Conservation (phyloP, 2,113 vertebrate species). For the Brachypteracias leptosomus region DNA sequence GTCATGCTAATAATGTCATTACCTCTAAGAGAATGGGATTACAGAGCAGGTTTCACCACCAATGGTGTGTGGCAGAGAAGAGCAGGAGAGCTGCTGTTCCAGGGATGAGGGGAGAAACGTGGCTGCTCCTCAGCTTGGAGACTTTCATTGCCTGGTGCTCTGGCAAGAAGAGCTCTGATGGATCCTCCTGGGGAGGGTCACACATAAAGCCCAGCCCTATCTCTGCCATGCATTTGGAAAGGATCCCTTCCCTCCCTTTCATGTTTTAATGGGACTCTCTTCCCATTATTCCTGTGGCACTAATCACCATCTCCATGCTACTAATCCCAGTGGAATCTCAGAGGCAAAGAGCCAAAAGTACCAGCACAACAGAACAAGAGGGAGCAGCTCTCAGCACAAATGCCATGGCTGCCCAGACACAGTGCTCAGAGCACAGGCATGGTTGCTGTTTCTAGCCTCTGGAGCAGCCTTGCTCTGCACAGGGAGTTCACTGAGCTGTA, state of each 20-base stretch:
- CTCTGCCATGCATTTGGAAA: not conserved
- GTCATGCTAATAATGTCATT: slow-evolving; percentile 26
- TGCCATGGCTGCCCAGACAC: not conserved
- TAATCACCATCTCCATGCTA: slow-evolving; percentile 15
- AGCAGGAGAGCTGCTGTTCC: not conserved
- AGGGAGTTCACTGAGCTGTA: not conserved
- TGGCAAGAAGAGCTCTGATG: not conserved
- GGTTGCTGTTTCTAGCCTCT: not conserved
- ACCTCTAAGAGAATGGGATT: slow-evolving; percentile 13
- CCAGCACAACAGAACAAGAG: not conserved
- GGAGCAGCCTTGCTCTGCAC: not conserved
- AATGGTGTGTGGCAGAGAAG: not conserved
- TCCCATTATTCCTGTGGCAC: slow-evolving; percentile 2
- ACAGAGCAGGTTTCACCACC: slow-evolving; percentile 13
- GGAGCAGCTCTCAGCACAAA: not conserved
- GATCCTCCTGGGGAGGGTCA: not conserved
- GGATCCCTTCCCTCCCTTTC: not conserved
- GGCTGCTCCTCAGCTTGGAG: not conserved
- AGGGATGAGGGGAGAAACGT: not conserved
- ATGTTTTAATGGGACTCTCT: not conserved
- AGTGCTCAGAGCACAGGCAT: not conserved
- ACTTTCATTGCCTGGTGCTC: not conserved
- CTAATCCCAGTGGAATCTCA: slow-evolving; percentile 51
- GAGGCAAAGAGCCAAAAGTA: slow-evolving; percentile 32
- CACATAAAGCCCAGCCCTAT: not conserved